Evolutionary conservation across 2,113 vertebrate genomes (phyloP).

Genomic region (Globicephala melas): DNA sequence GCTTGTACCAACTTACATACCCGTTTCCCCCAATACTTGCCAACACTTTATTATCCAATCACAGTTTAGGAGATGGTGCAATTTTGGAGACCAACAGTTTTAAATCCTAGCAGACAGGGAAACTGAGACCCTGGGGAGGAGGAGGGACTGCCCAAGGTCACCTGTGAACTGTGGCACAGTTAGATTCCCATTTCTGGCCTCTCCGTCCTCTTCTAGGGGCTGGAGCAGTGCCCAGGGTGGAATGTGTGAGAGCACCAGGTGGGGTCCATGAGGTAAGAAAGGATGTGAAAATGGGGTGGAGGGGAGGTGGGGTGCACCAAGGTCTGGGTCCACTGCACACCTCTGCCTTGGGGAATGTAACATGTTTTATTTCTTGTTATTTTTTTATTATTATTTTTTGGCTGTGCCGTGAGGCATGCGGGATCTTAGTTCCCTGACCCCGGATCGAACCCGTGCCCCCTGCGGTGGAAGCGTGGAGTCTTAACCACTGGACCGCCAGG

Average conservation of each 20-base stretch:
- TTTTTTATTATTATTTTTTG: background rate
- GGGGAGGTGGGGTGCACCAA: rapidly evolving
- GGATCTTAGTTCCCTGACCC: background rate
- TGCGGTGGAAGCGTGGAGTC: background rate
- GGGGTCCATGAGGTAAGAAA: background rate
- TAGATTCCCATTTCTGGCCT: background rate
- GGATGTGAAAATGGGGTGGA: rapidly evolving
- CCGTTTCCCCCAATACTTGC: background rate
- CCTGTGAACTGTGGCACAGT: background rate
- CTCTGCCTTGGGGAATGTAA: background rate
- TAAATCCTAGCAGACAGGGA: background rate
- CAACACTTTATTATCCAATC: background rate
- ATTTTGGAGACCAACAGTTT: background rate
- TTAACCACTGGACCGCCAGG: background rate
- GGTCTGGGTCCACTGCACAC: background rate
- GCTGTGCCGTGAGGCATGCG: background rate
- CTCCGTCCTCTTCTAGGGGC: background rate
- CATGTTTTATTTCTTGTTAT: background rate
- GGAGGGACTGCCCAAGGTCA: background rate
- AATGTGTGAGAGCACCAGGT: background rate
- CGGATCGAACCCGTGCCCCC: rapidly evolving
- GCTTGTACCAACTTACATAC: background rate
- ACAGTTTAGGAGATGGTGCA: background rate
- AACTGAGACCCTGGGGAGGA: background rate
- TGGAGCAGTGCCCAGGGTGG: background rate